Conservation (phyloP, 2,797 vertebrate genomes). For the Philypnodon macrostomus region DNA sequence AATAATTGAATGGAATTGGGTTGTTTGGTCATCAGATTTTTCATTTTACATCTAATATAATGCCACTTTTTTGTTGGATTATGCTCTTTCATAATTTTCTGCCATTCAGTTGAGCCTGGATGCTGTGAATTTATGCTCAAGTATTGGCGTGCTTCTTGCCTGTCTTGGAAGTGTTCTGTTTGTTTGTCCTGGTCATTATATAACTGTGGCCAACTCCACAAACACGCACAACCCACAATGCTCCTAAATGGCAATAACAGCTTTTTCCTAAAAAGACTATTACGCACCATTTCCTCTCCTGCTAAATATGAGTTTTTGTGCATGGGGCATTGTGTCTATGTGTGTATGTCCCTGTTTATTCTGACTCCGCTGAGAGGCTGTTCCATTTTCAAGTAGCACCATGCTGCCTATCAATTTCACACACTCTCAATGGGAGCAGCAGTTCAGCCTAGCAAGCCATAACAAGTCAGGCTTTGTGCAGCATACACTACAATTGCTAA, state of each 20-base stretch:
- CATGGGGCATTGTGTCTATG: not conserved
- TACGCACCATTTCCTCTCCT: conserved; percentile 1
- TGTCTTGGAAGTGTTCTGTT: conserved; percentile 57
- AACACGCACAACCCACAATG: conserved; percentile 17
- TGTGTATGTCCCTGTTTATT: conserved; percentile 6
- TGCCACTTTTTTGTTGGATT: conserved; percentile 2
- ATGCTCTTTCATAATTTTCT: conserved; percentile 33
- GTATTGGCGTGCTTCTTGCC: conserved; percentile 47
- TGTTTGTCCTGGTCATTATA: conserved; percentile 67
- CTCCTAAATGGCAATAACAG: conserved; percentile 34
- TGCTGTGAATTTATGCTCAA: conserved; percentile 47
- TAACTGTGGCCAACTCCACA: conserved; percentile 48
- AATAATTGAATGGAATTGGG: too few species aligned
- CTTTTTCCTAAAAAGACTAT: conserved; percentile 32
- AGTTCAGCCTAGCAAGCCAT: not conserved
- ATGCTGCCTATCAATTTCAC: conserved; percentile 16
- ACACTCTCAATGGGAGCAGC: conserved; percentile 17
- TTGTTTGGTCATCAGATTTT: too few species aligned
- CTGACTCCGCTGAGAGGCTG: conserved; percentile 18
- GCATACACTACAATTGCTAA: conserved; percentile 1
- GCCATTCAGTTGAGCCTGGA: conserved; percentile 45
- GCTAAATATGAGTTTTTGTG: conserved; percentile 16
- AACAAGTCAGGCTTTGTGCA: conserved; percentile 20
- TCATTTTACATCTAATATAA: too few species aligned
- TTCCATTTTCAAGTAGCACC: conserved; percentile 21